phyloP scores from a whole-genome alignment of 2,113 vertebrate species.

The Lepisosteus osseus region DNA sequence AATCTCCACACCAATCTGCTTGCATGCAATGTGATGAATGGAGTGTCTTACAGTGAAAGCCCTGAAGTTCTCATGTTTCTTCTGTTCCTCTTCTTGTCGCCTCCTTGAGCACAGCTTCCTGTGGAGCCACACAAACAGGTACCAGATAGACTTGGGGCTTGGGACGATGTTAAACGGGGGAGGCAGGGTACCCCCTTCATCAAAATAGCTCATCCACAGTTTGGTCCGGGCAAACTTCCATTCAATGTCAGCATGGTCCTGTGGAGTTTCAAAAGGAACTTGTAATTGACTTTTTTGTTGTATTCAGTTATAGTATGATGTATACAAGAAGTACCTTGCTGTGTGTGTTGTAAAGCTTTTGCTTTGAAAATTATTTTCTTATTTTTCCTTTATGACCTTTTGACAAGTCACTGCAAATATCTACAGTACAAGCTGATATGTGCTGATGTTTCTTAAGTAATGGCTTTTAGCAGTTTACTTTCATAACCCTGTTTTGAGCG shows the following conservation, averaged over 20 bases:
- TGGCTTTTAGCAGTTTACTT: no score
- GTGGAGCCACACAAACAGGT: constrained; percentile 89
- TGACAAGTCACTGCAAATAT: no score
- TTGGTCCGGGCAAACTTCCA: constrained; percentile 97
- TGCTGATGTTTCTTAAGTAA: no score
- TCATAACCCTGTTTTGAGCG: no score
- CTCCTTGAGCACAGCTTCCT: constrained; percentile 72
- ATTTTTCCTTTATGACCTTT: no score
- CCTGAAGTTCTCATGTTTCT: constrained; percentile 83
- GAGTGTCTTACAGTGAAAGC: constrained; percentile 79
- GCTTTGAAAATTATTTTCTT: no score
- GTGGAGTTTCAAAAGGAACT: not conserved
- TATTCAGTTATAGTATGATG: no score
- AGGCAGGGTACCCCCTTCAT: constrained; percentile 92
- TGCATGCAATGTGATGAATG: not conserved
- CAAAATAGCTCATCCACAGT: constrained; percentile 98
- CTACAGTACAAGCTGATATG: no score
- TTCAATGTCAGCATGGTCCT: constrained; percentile 96
- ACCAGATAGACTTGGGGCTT: constrained; percentile 90
- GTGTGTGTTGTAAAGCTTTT: no score
- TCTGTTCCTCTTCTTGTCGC: constrained; percentile 67
- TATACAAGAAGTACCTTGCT: no score
- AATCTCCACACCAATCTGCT: no score
- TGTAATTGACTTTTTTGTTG: no score
- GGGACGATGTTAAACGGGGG: constrained; percentile 93